Percentiles rank a stretch among this genome's conserved stretches.
Evolutionary conservation across 2,797 vertebrate species (phyloP).

Genomic region (Thripadectes ignobilis): DNA sequence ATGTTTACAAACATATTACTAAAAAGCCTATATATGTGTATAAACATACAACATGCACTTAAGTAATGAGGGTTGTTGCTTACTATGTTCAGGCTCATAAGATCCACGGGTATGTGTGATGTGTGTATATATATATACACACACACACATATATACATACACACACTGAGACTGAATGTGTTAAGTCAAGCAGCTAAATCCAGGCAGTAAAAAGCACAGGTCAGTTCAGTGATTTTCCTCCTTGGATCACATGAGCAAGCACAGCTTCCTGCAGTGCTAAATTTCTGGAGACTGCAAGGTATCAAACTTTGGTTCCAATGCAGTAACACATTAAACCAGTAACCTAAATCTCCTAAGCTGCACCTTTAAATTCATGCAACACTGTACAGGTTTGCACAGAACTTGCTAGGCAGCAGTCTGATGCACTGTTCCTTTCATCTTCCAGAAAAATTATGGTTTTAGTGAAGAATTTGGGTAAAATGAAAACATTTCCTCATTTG

Average conservation of each 20-base stretch:
- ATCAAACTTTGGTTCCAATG: not conserved
- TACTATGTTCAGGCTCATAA: not conserved
- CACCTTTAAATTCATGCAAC: not conserved
- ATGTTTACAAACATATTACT: not conserved
- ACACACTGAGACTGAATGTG: not conserved
- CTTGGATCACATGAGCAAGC: accelerated
- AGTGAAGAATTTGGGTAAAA: not conserved
- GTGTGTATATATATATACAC: not conserved
- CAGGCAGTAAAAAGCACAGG: not conserved
- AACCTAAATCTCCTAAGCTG: not conserved
- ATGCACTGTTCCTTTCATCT: not conserved
- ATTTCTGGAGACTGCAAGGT: not conserved
- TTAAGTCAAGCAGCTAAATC: not conserved
- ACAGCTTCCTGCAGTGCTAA: not conserved
- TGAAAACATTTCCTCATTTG: not conserved
- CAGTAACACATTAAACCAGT: not conserved
- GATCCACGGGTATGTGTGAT: not conserved
- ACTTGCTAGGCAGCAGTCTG: not conserved
- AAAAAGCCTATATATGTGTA: not conserved
- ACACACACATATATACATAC: not conserved
- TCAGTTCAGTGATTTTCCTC: not conserved
- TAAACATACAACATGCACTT: not conserved
- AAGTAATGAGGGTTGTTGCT: not conserved
- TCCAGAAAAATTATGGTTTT: not conserved
- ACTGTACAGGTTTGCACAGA: not conserved